Evolutionary conservation across 1,140 invertebrate genomes (phyloP).

Genomic region (Xylocopa sonorina): DNA sequence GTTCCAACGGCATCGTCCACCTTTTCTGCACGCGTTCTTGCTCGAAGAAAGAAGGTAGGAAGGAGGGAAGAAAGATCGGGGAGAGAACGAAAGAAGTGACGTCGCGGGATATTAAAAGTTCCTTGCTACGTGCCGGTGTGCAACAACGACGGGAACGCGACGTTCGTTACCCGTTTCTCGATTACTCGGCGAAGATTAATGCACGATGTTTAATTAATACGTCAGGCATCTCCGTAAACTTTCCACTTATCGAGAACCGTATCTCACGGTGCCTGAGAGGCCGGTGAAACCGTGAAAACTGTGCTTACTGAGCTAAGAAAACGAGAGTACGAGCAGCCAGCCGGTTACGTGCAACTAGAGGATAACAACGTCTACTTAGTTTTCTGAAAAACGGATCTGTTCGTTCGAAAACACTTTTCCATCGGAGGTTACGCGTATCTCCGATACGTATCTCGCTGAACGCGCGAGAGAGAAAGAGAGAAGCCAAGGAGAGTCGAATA

Average conservation of each 20-base stretch:
- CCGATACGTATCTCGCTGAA: no score
- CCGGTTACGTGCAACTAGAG: neutral
- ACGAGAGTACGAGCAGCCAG: neutral
- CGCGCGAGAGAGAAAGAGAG: no score
- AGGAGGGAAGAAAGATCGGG: neutral
- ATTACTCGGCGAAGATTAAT: constrained; percentile 34
- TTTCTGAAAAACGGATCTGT: no score
- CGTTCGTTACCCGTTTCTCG: constrained; percentile 4
- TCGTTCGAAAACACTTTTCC: no score
- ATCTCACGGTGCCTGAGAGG: neutral
- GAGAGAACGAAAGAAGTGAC: neutral
- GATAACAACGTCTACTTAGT: no score
- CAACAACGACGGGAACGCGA: neutral
- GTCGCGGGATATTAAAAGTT: constrained; percentile 34
- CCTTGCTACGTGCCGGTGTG: neutral
- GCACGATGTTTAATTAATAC: constrained; percentile 22
- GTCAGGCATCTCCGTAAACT: constrained; percentile 15
- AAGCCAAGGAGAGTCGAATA: no score
- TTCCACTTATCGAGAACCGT: neutral
- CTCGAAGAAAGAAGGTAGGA: neutral
- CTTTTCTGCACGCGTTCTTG: neutral
- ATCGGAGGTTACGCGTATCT: no score
- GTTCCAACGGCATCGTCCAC: neutral
- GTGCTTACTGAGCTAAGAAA: no score
- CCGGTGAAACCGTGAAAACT: no score